Evolutionary conservation across 2,797 vertebrate species (phyloP).

Genomic region (Thripadectes ignobilis): DNA sequence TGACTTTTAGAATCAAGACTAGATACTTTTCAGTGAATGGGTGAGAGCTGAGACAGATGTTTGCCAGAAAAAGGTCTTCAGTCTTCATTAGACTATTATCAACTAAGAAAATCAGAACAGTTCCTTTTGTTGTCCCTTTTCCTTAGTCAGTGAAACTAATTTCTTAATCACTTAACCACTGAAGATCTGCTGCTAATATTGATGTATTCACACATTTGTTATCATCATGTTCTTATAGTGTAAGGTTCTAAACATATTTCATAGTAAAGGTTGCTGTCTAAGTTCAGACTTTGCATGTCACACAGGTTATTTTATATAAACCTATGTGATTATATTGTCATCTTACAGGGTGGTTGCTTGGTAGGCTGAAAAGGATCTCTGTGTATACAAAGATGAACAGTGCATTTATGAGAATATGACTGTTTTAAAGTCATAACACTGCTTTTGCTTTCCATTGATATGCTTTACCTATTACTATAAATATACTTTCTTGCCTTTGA

Average conservation of each 20-base stretch:
- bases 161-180: neutral
- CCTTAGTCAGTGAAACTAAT: neutral
- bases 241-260: neutral
- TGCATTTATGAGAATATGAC: rapidly evolving
- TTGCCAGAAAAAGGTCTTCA: neutral
- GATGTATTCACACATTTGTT: neutral
- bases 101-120: neutral
- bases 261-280: neutral
- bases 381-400: neutral
- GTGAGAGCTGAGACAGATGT: neutral
- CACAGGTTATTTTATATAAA: neutral
- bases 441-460: neutral
- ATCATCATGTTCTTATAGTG: neutral
- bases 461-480: neutral
- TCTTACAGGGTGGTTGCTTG: neutral
- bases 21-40: neutral
- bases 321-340: neutral
- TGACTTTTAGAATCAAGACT: neutral
- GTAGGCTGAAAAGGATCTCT: neutral
- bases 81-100: neutral
- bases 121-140: neutral
- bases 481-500: neutral
- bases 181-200: neutral
- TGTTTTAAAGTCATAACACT: neutral
- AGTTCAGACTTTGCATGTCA: neutral